phyloP scores from a whole-genome alignment of 2,888 invertebrate species.

The Ganaspis brasiliensis region DNA sequence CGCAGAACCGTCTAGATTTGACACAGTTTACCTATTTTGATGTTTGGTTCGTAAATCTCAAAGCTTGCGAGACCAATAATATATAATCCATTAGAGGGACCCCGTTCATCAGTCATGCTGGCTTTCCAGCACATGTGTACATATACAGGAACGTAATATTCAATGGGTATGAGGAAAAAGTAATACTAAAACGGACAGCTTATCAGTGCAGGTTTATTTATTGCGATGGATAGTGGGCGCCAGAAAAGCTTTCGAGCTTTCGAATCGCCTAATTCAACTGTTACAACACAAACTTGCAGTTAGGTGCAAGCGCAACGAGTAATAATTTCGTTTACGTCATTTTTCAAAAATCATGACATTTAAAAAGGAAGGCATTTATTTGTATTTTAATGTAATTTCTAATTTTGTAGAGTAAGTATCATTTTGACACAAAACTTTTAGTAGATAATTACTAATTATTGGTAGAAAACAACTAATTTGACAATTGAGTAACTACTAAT shows the following conservation, averaged over 20 bases:
- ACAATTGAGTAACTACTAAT: too few relatives aligned
- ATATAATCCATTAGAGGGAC: conserved; percentile 21
- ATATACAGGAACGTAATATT: not conserved
- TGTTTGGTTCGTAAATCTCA: conserved; percentile 11
- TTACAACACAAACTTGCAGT: not conserved
- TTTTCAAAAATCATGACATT: too few relatives aligned
- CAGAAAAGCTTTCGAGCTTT: conserved; percentile 64
- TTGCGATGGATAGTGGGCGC: conserved; percentile 67
- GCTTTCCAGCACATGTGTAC: not conserved
- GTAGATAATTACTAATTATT: too few relatives aligned
- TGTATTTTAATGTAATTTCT: too few relatives aligned
- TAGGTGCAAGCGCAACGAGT: not conserved
- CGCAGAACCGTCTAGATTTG: not conserved
- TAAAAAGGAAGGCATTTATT: too few relatives aligned
- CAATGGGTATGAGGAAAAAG: conserved; percentile 51
- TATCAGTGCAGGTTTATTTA: conserved; percentile 71
- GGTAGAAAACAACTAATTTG: too few relatives aligned
- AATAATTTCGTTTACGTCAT: not conserved
- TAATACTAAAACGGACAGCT: conserved; percentile 70
- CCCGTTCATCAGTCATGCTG: conserved; percentile 20
- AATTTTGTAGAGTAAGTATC: too few relatives aligned
- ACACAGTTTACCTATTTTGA: conserved; percentile 19
- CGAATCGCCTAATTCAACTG: conserved; percentile 48
- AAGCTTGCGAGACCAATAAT: conserved; percentile 24
- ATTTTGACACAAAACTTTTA: too few relatives aligned